A percentile compares a stretch with the other conserved stretches of the same genome.
phyloP scores from a whole-genome alignment of 2,888 invertebrate genomes.

The Eulithis testata region DNA sequence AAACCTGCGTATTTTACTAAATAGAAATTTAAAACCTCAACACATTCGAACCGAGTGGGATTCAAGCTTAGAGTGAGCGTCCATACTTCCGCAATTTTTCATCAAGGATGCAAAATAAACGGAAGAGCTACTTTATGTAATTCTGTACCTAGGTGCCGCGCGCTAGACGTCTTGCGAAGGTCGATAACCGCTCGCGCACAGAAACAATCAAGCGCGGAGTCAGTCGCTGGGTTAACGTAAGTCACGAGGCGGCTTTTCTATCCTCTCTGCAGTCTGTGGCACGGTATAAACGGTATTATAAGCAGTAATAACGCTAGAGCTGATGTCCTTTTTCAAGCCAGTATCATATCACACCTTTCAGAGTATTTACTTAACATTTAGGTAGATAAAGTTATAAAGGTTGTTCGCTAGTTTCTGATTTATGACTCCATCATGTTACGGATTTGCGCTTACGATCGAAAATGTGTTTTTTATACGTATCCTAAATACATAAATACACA shows the following conservation, averaged over 20 bases:
- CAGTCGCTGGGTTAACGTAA: constrained; percentile 45
- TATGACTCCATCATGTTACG: no score
- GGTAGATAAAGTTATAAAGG: no score
- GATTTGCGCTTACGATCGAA: no score
- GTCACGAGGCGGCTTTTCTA: constrained; percentile 36
- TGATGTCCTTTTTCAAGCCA: constrained; percentile 9
- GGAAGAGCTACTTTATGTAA: constrained; percentile 30
- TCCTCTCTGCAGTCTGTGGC: constrained; percentile 26
- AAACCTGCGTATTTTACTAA: not conserved
- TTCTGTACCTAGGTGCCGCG: constrained; percentile 45
- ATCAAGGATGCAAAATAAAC: not conserved
- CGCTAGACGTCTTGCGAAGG: constrained; percentile 36
- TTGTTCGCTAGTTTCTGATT: no score
- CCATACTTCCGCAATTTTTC: not conserved
- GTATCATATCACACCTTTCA: not conserved
- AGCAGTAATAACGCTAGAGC: constrained; percentile 15
- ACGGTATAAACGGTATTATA: constrained; percentile 11
- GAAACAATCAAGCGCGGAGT: constrained; percentile 36
- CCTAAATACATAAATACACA: no score
- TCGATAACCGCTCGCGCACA: constrained; percentile 31
- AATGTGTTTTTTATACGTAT: no score
- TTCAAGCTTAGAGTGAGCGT: no score
- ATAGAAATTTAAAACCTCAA: no score
- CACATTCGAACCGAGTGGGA: no score
- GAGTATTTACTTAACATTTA: no score